A percentile compares a stretch with the other conserved stretches of the same genome.
These are phyloP conservation scores for Zaprionus vittiger DNA, from an alignment of 1,140 invertebrate species.

Conservation along the genomic window DNA sequence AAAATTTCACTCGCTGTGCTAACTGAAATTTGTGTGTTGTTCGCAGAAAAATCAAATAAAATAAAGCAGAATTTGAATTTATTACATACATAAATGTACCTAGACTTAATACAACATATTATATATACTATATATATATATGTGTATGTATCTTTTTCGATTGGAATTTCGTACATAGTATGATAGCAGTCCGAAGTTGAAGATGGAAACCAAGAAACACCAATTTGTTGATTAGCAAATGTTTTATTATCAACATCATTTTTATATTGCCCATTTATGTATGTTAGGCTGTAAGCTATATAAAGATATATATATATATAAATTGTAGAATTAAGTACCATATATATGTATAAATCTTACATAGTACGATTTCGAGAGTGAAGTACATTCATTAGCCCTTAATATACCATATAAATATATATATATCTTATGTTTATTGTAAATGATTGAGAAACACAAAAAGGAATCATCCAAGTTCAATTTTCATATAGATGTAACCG, in stretches of 20 bases:
- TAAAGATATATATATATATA: slow-evolving; percentile 56
- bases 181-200: slow-evolving; percentile 45
- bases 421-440: slow-evolving; percentile 52
- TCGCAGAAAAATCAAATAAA: slow-evolving; percentile 32
- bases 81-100: slow-evolving; percentile 31
- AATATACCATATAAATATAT: slow-evolving; percentile 49
- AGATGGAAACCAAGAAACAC: slow-evolving; percentile 52
- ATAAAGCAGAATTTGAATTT: slow-evolving; percentile 58
- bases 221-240: slow-evolving; percentile 72
- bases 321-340: slow-evolving; percentile 37
- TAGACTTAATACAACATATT: slow-evolving; percentile 21
- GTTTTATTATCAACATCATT: slow-evolving; percentile 70
- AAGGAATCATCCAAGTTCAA: slow-evolving; percentile 51
- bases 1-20: slow-evolving; percentile 55
- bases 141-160: slow-evolving; percentile 1
- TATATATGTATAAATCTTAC: slow-evolving; percentile 69
- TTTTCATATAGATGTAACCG: slow-evolving; percentile 44
- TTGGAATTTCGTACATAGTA: slow-evolving; percentile 70
- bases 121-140: slow-evolving; percentile 6
- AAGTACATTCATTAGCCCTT: slow-evolving; percentile 79
- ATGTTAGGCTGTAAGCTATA: slow-evolving; percentile 77
- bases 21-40: slow-evolving; percentile 51
- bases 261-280: slow-evolving; percentile 73
- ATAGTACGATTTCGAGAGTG: slow-evolving; percentile 73
- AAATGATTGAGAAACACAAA: slow-evolving; percentile 24